A percentile compares a stretch with the other conserved stretches of the same genome.
These are phyloP conservation scores for Mus caroli DNA, from an alignment of 2,797 vertebrate genomes.

Conservation along the genomic window DNA sequence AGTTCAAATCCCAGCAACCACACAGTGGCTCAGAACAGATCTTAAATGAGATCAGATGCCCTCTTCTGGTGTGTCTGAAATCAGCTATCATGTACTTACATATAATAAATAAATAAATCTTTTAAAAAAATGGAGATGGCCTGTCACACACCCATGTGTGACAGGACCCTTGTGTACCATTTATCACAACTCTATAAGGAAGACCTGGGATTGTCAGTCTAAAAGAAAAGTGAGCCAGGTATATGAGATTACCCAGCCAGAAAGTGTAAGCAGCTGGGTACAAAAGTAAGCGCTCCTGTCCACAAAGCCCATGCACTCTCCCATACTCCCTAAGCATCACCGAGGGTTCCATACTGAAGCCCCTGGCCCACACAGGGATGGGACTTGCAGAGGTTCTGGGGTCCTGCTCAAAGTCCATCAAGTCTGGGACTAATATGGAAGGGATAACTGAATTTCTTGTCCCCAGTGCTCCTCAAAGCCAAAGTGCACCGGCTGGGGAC, in stretches of 20 bases:
- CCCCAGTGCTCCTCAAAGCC: background rate
- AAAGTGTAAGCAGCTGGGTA: no score
- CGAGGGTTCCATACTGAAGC: background rate
- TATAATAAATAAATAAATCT: no score
- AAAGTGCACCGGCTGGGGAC: background rate
- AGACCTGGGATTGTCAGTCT: background rate
- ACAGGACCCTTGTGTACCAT: accelerated
- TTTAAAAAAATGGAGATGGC: no score
- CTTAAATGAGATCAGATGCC: no score
- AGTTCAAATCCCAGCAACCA: no score
- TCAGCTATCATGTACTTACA: no score
- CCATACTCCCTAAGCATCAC: no score
- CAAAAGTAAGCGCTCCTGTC: accelerated
- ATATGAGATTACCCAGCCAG: background rate
- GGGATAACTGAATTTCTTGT: background rate
- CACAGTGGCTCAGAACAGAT: no score
- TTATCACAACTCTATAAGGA: background rate
- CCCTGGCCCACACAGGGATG: accelerated
- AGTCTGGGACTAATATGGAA: background rate
- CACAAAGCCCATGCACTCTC: no score
- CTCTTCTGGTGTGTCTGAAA: no score
- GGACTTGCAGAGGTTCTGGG: background rate
- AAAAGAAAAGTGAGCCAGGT: background rate
- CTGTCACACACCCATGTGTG: accelerated
- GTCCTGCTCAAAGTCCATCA: background rate